Base-by-base conservation (phyloP, 2,797 vertebrate species). In the Gymnodraco acuticeps region DNA sequence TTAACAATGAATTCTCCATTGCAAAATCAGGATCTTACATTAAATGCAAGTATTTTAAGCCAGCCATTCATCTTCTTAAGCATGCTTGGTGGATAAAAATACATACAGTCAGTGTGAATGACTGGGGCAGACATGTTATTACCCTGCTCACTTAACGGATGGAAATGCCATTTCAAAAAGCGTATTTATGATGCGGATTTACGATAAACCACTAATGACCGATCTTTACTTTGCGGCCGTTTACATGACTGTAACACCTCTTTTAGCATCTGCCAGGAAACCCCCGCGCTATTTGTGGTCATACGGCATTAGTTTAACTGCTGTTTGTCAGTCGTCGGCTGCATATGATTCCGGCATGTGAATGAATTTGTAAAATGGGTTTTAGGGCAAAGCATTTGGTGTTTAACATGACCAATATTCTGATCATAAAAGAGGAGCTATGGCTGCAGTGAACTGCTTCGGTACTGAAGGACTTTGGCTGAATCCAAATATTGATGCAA, bases 181-280 rank as follows among this genome's bases (percentile, higher is more conserved):
- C 51, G 74, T 68, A 90, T 91, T 92, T 84, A 88, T 88, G 92
- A 91, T 88, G 84, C 23, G 85, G 88, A 87, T 94, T 93, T 86
- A 88, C 19, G 64, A 87, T 80, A 79, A 90, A 92, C 92, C 92
- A 90, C 90, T 92, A 93, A 93, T 93, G 86, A 89, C 78, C 80
- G 48, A 86, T 90, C 86, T 91, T 91, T 84, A 91, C 83, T 91
- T 86, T 89, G 83, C 60, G 80, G 90, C 77, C 81, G 82, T 90
- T 90, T 85, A 93, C 90, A 91, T 89, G 88, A 83, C 85, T 92
- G 80, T 84, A 90, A 91, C 91, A 93, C 91, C 88, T 93, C 89
- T 90, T 90, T 88, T 77, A 88, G 84, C 88, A 83, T 90, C 78
- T 88, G 92, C 90, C 90, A 92, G 92, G 86, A 93, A 92, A 90